A percentile compares a stretch with the other conserved stretches of the same genome.
Conservation (phyloP, 2,888 invertebrate genomes). For the Schizotus pectinicornis region DNA sequence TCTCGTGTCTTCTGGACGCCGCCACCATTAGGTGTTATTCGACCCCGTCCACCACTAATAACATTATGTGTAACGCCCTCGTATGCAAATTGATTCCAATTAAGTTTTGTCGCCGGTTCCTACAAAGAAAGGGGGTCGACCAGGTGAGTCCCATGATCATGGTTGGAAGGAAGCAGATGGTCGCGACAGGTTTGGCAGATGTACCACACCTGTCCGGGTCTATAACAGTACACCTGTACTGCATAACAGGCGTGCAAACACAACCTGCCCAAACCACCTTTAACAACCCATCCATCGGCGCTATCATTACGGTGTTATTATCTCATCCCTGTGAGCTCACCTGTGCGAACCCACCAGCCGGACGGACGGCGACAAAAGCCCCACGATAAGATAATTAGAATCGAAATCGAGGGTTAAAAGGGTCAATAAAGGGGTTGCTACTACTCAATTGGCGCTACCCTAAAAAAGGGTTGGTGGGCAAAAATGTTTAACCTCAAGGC, state of each 20-base stretch:
- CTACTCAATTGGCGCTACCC: too few relatives aligned
- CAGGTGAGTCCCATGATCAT: constrained; percentile 20
- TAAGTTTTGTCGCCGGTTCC: neutral
- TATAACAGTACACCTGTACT: constrained; percentile 27
- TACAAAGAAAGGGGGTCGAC: neutral
- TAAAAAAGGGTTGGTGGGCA: too few relatives aligned
- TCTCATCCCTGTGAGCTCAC: constrained; percentile 13
- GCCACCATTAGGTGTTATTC: too few relatives aligned
- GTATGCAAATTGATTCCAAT: constrained; percentile 1
- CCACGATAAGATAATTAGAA: too few relatives aligned
- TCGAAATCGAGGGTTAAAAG: too few relatives aligned
- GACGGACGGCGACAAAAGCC: too few relatives aligned
- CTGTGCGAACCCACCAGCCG: constrained; percentile 3
- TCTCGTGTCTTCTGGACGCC: too few relatives aligned
- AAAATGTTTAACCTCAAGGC: too few relatives aligned
- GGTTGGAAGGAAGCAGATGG: constrained; percentile 30
- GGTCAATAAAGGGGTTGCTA: too few relatives aligned
- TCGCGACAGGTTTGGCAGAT: constrained; percentile 31
- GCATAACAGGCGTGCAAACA: constrained; percentile 28
- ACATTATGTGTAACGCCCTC: too few relatives aligned
- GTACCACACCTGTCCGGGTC: constrained; percentile 27
- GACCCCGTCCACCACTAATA: too few relatives aligned
- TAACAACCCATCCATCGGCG: constrained; percentile 2
- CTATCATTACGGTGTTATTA: constrained; percentile 22
- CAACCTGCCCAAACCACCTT: constrained; percentile 29